A percentile compares a stretch with the other conserved stretches of the same genome.
phyloP scores from a whole-genome alignment of 2,113 vertebrate species.

The Gnathonemus longibarbis region DNA sequence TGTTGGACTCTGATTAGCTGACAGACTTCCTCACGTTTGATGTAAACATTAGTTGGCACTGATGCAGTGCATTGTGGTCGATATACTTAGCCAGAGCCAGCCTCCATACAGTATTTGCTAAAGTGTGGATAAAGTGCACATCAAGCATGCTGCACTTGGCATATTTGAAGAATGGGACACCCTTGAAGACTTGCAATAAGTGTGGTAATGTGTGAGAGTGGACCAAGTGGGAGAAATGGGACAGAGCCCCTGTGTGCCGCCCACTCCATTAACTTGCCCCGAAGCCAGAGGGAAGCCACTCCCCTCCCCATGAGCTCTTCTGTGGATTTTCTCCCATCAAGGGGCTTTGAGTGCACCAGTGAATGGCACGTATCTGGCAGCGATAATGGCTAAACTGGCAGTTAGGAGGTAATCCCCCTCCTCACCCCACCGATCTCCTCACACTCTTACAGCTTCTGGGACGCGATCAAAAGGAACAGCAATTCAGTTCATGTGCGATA shows the following conservation, averaged over 20 bases:
- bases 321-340: not conserved
- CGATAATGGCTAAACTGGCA: not conserved
- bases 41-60: not conserved
- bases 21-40: not conserved
- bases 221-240: not conserved
- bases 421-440: not conserved
- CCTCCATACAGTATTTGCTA: not conserved
- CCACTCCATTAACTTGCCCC: not conserved
- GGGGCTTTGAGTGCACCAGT: not conserved
- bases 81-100: not conserved
- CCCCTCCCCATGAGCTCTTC: not conserved
- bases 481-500: not conserved
- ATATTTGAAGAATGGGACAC: not conserved
- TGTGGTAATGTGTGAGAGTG: not conserved
- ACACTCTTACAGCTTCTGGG: not conserved
- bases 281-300: not conserved
- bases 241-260: not conserved
- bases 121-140: not conserved
- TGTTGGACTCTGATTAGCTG: not conserved
- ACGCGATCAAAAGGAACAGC: not conserved
- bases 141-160: not conserved
- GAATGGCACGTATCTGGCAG: not conserved
- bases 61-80: not conserved
- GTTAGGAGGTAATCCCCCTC: not conserved
- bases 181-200: not conserved